Evolutionary conservation across 2,797 vertebrate species (phyloP), one percentile per base, ranked within the genome.

Genomic region (Alfaro cultratus): DNA sequence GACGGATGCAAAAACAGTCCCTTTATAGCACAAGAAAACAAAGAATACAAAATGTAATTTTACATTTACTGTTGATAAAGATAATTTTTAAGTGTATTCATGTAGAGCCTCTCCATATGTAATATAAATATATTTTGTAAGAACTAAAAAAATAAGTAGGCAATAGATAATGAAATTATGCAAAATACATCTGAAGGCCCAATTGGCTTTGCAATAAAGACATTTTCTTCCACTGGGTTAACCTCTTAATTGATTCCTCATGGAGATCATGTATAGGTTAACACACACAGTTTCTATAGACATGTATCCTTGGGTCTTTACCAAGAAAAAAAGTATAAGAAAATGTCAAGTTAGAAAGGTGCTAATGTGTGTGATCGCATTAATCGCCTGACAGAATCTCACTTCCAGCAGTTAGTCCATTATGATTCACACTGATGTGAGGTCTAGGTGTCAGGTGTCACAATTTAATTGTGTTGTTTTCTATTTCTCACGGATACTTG

Each of bases 401-500:
- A 95, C 93, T 87, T 95, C 87, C 91, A 90, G 89, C 78, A 88
- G 91, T 95, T 94, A 94, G 94, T 94, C 95, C 95, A 94, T 95
- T 95, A 96, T 94, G 92, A 96, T 95, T 95, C 94, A 89, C 93
- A 92, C 93, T 92, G 93, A 95, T 94, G 91, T 94, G 94, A 95
- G 94, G 94, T 94, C 94, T 93, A 92, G 91, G 92, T 96, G 95
- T 96, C 96, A 96, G 95, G 95, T 96, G 96, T 96, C 95, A 96
- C 95, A 95, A 96, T 96, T 96, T 96, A 96, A 96, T 96, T 96
- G 95, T 94, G 94, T 95, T 96, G 95, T 96, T 96, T 95, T 94
- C 95, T 94, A 91, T 94, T 94, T 94, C 94, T 94, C 91, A 74
- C 82, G 80, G 92, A 90, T 93, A 91, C 94, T 95, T 93, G 80